These are phyloP conservation scores for Noctua fimbriata DNA, from an alignment of 2,888 invertebrate genomes.

Conservation along the genomic window DNA sequence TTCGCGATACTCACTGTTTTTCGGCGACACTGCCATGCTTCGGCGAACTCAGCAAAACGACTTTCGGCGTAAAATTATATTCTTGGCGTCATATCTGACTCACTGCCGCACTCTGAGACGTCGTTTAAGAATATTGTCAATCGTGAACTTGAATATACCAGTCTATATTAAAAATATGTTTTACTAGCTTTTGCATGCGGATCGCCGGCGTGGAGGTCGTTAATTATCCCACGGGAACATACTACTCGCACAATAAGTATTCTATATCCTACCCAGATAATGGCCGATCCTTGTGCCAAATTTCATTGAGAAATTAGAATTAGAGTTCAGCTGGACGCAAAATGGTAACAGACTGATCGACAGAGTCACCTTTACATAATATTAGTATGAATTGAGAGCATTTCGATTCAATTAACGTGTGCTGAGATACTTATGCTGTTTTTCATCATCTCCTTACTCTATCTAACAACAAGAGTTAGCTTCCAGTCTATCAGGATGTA, in stretches of 20 bases:
- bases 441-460: background rate
- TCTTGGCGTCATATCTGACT: constrained; percentile 61
- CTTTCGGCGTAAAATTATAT: constrained; percentile 59
- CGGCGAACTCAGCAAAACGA: constrained; percentile 55
- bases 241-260: background rate
- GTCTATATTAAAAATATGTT: background rate
- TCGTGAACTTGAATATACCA: background rate
- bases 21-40: constrained; percentile 55
- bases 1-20: constrained; percentile 69
- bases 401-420: background rate
- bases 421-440: background rate
- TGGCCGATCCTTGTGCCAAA: background rate
- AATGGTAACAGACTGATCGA: background rate
- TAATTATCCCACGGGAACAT: background rate
- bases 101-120: constrained; percentile 20
- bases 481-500: background rate
- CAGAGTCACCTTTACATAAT: background rate
- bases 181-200: background rate
- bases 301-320: background rate
- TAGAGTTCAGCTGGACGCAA: background rate
- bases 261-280: background rate
- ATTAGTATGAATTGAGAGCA: background rate
- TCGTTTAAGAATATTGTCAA: no score
- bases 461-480: background rate
- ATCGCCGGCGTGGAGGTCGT: background rate